Base-by-base conservation (phyloP, 2,888 invertebrate species). In the Cheilosia vernalis region DNA sequence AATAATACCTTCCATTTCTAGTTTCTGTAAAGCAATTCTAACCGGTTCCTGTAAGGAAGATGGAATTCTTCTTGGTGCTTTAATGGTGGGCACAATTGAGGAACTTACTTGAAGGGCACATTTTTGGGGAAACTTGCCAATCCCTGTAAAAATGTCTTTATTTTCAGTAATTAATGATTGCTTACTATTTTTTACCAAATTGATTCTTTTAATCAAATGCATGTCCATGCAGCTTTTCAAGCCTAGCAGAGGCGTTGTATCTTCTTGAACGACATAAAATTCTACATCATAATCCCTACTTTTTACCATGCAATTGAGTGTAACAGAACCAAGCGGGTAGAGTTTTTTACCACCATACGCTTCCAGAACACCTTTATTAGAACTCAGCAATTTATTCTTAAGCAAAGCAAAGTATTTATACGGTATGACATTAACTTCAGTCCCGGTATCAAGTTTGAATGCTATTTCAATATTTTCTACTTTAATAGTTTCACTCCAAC, bases 381-480 rank as follows among this genome's bases (percentile, higher is more conserved):
- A n/a, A 49, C n/a, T 33, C 24, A 64, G 33, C 17, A n/a, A 24
- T 21, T 60, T 60, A 17, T 60, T 58, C 21, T 58, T 58, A 2
- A 58, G 13, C 13, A 9, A 19, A 37, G 9, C 10, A 13, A 61
- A 61, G 27, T 61, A 44, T 40, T 40, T 37, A 37, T 24, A 37
- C 19, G 51, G 37, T 0, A 61, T 17, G 7, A 40, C 64, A 51
- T 51, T 51, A 21, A 64, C 51, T 40, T 64, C 64, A 19, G 64
- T 51, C 2, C 64, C 64, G 6, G 64, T 64, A 51, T 64, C 64
- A 15, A 64, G 24, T n/a, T 51, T 64, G 51, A 64, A 64, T 10
- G 51, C n/a, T 21, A 64, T 51, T 6, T 44, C 44, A n/a, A n/a
- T 15, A 19, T 30, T 19, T 33, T 63, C 33, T 9, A 51, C 30